Conservation (phyloP, 2,888 invertebrate genomes). For the Athrips mouffetella region DNA sequence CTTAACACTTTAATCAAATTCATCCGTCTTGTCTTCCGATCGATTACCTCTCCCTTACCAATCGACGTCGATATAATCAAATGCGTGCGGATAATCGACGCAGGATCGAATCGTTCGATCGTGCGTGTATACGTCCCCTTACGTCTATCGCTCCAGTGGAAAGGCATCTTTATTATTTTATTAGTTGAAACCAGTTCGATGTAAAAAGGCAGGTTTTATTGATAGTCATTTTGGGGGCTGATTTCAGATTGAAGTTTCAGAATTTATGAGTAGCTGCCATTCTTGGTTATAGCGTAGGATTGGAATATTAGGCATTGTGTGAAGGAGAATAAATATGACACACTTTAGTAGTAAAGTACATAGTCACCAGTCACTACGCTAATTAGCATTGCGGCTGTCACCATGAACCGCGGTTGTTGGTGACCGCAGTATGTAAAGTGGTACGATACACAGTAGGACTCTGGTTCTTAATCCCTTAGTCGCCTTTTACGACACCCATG, state of each 20-base stretch:
- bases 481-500: no score
- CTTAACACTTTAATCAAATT: not conserved
- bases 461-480: no score
- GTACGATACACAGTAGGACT: no score
- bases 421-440: no score
- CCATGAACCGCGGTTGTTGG: no score
- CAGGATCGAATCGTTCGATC: slow-evolving; percentile 27
- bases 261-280: not conserved
- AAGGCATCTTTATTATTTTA: slow-evolving; percentile 37
- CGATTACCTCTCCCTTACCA: slow-evolving; percentile 11
- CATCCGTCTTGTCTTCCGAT: not conserved
- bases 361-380: no score
- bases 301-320: no score
- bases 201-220: slow-evolving; percentile 10
- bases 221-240: not conserved
- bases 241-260: not conserved
- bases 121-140: slow-evolving; percentile 37
- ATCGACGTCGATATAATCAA: slow-evolving; percentile 44
- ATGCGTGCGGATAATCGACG: slow-evolving; percentile 57
- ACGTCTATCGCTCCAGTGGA: not conserved
- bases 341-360: no score
- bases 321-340: no score
- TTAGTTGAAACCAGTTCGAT: not conserved
- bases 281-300: no score
- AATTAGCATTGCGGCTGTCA: no score